phyloP scores from a whole-genome alignment of 2,797 vertebrate species.

The Sternotherus odoratus region DNA sequence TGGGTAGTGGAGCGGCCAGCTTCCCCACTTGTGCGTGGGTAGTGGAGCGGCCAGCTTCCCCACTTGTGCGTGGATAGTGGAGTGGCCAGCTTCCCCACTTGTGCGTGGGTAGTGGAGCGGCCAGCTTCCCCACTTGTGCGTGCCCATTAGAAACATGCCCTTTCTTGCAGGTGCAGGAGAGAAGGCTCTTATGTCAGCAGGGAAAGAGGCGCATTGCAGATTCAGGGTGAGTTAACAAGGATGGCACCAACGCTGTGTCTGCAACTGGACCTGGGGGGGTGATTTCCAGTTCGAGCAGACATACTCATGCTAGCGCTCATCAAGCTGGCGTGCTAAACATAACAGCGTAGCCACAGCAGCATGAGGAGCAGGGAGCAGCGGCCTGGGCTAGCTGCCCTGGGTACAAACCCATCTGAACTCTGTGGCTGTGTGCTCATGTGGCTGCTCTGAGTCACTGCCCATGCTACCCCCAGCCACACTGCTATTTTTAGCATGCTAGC shows the following conservation, averaged over 20 bases:
- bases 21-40: not conserved
- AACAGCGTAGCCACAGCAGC: not conserved
- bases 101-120: not conserved
- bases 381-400: too few relatives aligned
- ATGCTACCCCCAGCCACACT: not conserved
- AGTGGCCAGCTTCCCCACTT: too few relatives aligned
- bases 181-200: not conserved
- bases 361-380: not conserved
- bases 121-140: not conserved
- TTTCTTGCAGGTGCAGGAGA: not conserved
- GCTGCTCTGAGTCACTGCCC: not conserved
- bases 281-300: not conserved
- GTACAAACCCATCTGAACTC: not conserved
- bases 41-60: not conserved
- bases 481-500: too few relatives aligned
- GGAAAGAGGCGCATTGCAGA: not conserved
- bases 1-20: not conserved
- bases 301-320: not conserved
- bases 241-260: too few relatives aligned
- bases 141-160: not conserved
- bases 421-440: too few relatives aligned
- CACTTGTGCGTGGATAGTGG: not conserved
- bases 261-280: not conserved
- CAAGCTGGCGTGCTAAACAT: not conserved
- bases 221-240: not conserved